phyloP scores from a whole-genome alignment of 2,113 vertebrate genomes.

The Lamprotornis superbus region DNA sequence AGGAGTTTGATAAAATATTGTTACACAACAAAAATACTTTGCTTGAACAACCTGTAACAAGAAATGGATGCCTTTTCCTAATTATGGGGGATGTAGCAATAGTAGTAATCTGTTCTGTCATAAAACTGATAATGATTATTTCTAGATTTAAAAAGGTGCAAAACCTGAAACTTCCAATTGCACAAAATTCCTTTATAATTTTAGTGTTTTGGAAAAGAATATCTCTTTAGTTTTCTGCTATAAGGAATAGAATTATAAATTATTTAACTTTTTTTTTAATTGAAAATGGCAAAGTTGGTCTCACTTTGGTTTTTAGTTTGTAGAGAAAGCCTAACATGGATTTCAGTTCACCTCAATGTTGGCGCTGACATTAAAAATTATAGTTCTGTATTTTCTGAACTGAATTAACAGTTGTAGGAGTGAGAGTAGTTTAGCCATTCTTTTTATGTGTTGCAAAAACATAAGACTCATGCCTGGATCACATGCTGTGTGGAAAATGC shows the following conservation, averaged over 20 bases:
- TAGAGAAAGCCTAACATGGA: background rate
- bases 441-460: background rate
- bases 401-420: background rate
- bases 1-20: background rate
- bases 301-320: background rate
- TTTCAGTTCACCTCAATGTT: rapidly evolving
- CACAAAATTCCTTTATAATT: background rate
- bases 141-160: background rate
- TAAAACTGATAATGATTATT: background rate
- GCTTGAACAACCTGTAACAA: background rate
- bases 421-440: background rate
- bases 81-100: background rate
- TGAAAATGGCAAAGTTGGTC: background rate
- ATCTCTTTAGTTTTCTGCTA: background rate
- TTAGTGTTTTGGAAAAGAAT: background rate
- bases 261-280: background rate
- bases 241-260: background rate
- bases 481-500: background rate
- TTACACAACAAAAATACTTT: background rate
- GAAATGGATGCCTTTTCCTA: background rate
- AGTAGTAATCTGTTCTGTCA: background rate
- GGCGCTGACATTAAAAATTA: background rate
- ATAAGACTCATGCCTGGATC: background rate
- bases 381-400: background rate
- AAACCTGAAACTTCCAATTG: background rate